Conservation (phyloP, 2,113 vertebrate genomes). For the Rhagologus leucostigma region DNA sequence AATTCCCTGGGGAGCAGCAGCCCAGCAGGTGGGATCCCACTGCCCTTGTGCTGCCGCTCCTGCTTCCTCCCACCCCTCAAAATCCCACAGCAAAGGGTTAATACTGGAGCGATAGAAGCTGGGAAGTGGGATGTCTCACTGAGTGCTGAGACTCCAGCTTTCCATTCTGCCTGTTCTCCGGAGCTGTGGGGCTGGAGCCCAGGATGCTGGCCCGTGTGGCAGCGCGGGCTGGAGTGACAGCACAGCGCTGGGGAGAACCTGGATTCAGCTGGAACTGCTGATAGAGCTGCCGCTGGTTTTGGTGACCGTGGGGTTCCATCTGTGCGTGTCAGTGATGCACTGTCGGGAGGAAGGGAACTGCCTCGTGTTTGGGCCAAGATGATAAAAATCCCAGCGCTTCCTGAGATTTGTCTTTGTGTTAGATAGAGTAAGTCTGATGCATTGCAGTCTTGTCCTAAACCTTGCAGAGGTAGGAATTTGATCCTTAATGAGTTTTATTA, state of each 20-base stretch:
- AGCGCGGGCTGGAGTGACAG: neutral
- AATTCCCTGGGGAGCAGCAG: neutral
- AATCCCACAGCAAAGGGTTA: neutral
- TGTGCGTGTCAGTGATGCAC: fast-evolving
- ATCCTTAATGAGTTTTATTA: neutral
- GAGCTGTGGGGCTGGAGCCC: neutral
- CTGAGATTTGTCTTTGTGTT: neutral
- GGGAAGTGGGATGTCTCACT: neutral
- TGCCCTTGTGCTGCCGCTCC: neutral
- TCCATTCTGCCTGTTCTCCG: neutral
- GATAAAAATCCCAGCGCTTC: neutral
- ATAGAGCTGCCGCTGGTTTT: neutral
- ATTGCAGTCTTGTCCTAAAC: neutral
- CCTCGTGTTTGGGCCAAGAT: neutral
- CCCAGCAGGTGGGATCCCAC: fast-evolving
- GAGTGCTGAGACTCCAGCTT: neutral
- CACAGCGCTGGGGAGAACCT: neutral
- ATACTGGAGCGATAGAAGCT: fast-evolving
- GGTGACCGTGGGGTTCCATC: fast-evolving
- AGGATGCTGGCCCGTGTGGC: neutral
- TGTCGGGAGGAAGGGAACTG: neutral
- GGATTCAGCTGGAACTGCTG: neutral
- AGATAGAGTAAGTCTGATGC: neutral
- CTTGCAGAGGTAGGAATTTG: neutral
- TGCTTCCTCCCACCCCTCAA: neutral